These are phyloP conservation scores for Zoroaster sp. DNA, from an alignment of 53 echinoderm and acorn worm species.

Conservation along the genomic window DNA sequence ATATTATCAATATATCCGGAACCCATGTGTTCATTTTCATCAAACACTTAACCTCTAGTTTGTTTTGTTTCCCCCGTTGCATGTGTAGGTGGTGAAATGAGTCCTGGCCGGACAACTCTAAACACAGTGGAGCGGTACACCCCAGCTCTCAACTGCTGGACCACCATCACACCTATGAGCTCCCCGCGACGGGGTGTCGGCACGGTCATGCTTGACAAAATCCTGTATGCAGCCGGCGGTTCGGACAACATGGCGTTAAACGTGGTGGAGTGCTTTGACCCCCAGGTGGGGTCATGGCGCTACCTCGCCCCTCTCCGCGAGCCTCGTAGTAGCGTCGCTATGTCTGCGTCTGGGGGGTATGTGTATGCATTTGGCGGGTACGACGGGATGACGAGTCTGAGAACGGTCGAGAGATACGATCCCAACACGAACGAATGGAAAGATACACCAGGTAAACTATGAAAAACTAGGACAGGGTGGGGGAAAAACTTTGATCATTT, in stretches of 20 bases:
- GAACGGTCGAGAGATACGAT: constrained; percentile 85
- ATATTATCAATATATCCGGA: no score
- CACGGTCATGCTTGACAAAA: constrained; percentile 75
- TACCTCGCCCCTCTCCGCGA: constrained; percentile 78
- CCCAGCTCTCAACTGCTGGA: constrained; percentile 89
- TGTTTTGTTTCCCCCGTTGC: background rate
- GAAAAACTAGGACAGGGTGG: no score
- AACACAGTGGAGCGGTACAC: constrained; percentile 81
- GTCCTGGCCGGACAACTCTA: constrained; percentile 73
- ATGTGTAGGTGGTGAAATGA: constrained; percentile 81
- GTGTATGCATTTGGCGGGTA: constrained; percentile 96
- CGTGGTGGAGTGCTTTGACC: constrained; percentile 88
- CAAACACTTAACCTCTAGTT: no score
- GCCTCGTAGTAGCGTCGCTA: constrained; percentile 92
- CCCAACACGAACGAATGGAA: constrained; percentile 93
- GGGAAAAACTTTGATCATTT: no score
- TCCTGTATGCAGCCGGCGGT: constrained; percentile 90
- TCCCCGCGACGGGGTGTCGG: constrained; percentile 85
- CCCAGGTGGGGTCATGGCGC: constrained; percentile 70
- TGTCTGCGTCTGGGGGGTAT: constrained; percentile 72
- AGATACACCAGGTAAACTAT: constrained; percentile 1
- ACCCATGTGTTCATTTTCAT: no score
- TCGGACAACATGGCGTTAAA: constrained; percentile 74
- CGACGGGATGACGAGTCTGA: constrained; percentile 87
- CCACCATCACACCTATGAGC: constrained; percentile 78